Base-by-base conservation (phyloP, 1,140 invertebrate species). In the Lycorma delicatula region DNA sequence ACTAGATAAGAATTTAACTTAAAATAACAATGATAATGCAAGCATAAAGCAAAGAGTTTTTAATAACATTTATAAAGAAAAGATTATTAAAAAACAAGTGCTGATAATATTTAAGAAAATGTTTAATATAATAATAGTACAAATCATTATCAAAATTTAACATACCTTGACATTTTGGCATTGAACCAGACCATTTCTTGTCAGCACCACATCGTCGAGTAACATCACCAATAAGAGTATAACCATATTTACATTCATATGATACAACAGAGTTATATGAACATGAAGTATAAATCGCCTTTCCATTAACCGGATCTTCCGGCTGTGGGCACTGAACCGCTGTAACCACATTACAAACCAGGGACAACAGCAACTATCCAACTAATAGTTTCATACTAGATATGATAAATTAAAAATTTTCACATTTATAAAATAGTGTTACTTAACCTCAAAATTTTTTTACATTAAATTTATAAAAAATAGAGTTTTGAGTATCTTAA, bases 241-340 rank as follows among this genome's bases (percentile, higher is more conserved):
- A 97, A 1, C 93, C 93, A 68, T 91, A 90, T 64, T 89, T 87
- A 74, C 94, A 98, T 66, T 93, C 91, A 72, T 96, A 97, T 36
- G 85, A 86, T 3, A 96, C 89, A 52, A 93, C 84, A 0, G 93
- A 91, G 69, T 95, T 94, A 80, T 94, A 98, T 1, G 90, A 88
- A 62, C 88, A 84, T n/a, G 91, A 91, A 0, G 88, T 93, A 73
- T 89, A 95, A 60, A 92, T 83, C 46, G 91, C 91, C 66, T 87
- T 90, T 27, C 93, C 94, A 70, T 96, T 87, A n/a, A 80, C 77
- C 5, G 93, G 93, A 64, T 89, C 85, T 60, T 90, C 86, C 0
- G 94, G 91, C 46, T 83, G 81, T 22, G 86, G 81, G 72, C 93
- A 97, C 72, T 93, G 83, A 61, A 97, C 91, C 60, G 92, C 89